Conservation (phyloP, 2,113 vertebrate species). For the Pangasianodon hypophthalmus region DNA sequence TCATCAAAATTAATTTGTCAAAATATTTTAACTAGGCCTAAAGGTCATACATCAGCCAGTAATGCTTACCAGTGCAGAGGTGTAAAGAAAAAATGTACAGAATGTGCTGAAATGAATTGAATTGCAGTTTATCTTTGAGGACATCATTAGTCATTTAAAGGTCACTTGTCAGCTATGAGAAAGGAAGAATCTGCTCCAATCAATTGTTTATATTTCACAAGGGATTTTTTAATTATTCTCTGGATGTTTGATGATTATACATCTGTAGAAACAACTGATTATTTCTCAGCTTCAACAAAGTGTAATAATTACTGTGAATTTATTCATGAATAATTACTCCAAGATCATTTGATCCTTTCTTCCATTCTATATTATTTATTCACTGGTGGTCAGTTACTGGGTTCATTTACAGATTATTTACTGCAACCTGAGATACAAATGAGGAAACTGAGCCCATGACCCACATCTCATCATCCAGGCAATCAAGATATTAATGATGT, state of each 20-base stretch:
- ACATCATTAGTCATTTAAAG: neutral
- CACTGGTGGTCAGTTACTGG: neutral
- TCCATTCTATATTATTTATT: conserved; percentile 41
- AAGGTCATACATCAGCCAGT: neutral
- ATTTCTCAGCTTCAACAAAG: neutral
- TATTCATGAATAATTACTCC: conserved; percentile 33
- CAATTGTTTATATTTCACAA: neutral
- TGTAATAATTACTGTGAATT: neutral
- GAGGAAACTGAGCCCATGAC: conserved; percentile 12
- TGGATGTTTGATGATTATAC: neutral
- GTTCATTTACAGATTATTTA: conserved; percentile 26
- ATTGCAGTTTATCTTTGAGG: conserved; percentile 6
- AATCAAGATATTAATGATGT: neutral
- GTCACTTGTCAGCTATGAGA: neutral
- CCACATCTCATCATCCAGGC: conserved; percentile 22
- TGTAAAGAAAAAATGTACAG: neutral
- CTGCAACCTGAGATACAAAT: conserved; percentile 27
- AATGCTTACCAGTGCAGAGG: neutral
- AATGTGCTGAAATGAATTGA: neutral
- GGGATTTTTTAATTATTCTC: neutral
- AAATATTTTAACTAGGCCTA: too few species aligned
- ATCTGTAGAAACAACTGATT: neutral
- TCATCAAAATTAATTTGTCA: neutral
- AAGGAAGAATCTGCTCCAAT: neutral
- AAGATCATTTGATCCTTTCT: conserved; percentile 6